A percentile compares a stretch with the other conserved stretches of the same genome.
These are phyloP conservation scores for Isaurus tuberculatus DNA, from an alignment of 92 coral and sea anemone genomes.

Conservation along the genomic window DNA sequence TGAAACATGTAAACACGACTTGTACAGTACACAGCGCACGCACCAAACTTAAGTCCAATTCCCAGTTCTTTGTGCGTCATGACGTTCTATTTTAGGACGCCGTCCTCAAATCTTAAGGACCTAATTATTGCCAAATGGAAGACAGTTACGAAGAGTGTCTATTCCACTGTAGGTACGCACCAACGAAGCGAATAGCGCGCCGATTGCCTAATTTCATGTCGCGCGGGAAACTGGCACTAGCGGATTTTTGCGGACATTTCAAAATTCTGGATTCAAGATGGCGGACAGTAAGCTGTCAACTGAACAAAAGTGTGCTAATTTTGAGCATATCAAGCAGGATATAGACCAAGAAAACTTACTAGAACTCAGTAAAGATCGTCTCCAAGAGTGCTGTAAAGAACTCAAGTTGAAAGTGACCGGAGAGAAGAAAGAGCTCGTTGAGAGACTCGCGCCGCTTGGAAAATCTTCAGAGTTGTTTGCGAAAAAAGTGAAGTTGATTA, in stretches of 20 bases:
- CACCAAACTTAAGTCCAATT: background rate
- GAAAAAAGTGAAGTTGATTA: conserved; percentile 36
- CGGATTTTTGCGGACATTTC: conserved; percentile 11
- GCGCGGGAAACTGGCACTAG: conserved; percentile 18
- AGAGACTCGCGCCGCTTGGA: conserved; percentile 30
- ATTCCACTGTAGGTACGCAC: too few relatives aligned
- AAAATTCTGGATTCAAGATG: conserved; percentile 21
- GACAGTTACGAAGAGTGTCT: too few relatives aligned
- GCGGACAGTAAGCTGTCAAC: conserved; percentile 25
- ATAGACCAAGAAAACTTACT: conserved; percentile 32
- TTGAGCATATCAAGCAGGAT: conserved; percentile 46
- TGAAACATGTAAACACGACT: background rate
- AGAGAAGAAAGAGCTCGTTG: conserved; percentile 46
- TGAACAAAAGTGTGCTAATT: conserved; percentile 17
- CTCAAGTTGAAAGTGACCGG: conserved; percentile 52
- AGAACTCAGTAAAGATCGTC: conserved; percentile 47
- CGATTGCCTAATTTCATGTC: conserved; percentile 10
- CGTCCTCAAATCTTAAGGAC: background rate
- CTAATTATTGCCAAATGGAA: too few relatives aligned
- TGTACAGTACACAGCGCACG: background rate
- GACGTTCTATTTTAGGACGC: too few relatives aligned
- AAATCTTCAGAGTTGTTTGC: conserved; percentile 22
- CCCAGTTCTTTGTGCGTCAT: background rate
- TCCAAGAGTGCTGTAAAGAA: conserved; percentile 41
- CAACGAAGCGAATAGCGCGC: too few relatives aligned